Base-by-base conservation (phyloP, 2,888 invertebrate genomes). In the Nebria brevicollis region DNA sequence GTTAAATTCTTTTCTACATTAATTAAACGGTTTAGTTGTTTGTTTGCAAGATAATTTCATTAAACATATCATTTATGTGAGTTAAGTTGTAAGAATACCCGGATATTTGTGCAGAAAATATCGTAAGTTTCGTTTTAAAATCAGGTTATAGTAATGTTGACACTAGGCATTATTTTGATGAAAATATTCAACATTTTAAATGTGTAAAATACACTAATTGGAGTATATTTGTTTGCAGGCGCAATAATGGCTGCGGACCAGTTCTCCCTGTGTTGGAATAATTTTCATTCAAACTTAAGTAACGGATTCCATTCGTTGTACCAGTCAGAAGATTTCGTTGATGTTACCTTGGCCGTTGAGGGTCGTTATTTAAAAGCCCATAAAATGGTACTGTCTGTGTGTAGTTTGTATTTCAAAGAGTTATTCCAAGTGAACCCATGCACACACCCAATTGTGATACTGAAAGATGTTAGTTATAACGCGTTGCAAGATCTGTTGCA, bases 191-290 rank as follows among this genome's bases (percentile, higher is more conserved):
- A 70, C 11, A 20, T 26, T 13, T 34, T 20, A 25, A 70, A 25
- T 70, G 3, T 26, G 25, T 15, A 34, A 11, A 7, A 15, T 26
- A 15, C 26, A 3, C 10, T 68, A 20, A 13, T 26, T 70, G 10
- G 70, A 26, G 20, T 4, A 10, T 5, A 25, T 70, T 26, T 70
- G 68, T 41, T 20, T 72, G 1, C 20, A 72, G 26, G 72, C n/a
- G 64, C 7, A 34, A 85, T 82, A 83, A 89, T 89, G 88, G 88
- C 88, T 85, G 86, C 87, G 72, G 94, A 94, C 88, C 94, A 94
- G 87, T 94, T 94, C 89, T 94, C 94, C 78, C 89, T 95, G 85
- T 92, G 94, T 85, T 95, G 95, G 95, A 95, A 95, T 87, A 94
- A 95, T 88, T 95, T 95, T 89, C 94, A 94, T 87, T 91, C 92